Conservation (phyloP, 1,140 invertebrate species). For the Drosophila kikkawai region DNA sequence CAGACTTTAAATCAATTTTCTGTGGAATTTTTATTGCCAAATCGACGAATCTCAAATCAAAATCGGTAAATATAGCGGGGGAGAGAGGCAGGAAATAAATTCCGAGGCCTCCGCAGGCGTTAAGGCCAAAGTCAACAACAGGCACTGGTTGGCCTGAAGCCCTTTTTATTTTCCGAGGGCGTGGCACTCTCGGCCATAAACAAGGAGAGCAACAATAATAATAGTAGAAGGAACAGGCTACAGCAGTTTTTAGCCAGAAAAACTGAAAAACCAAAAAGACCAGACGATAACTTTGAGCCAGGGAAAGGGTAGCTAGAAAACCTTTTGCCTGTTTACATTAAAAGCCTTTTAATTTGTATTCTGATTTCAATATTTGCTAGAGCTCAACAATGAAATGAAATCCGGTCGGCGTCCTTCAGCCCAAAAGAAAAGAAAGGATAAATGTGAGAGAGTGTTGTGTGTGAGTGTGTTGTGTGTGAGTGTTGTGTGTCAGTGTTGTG, state of each 20-base stretch:
- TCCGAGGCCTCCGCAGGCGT: slow-evolving; percentile 11
- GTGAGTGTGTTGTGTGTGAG: slow-evolving; percentile 5
- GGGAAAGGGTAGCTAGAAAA: slow-evolving; percentile 34
- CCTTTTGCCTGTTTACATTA: slow-evolving; percentile 78
- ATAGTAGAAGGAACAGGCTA: background rate
- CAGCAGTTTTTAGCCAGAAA: slow-evolving; percentile 9
- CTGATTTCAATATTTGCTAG: slow-evolving; percentile 80
- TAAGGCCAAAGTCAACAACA: slow-evolving; percentile 47
- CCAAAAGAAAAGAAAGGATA: slow-evolving; percentile 39
- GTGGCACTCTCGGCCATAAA: slow-evolving; percentile 28
- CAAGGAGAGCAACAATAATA: slow-evolving; percentile 23
- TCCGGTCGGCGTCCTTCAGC: slow-evolving; percentile 28
- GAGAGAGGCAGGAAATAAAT: slow-evolving; percentile 26
- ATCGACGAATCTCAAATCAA: slow-evolving; percentile 49
- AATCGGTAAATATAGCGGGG: slow-evolving; percentile 33
- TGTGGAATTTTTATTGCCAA: slow-evolving; percentile 7
- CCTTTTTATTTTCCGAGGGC: slow-evolving; percentile 3
- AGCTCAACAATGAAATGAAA: slow-evolving; percentile 73
- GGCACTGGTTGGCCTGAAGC: slow-evolving; percentile 1
- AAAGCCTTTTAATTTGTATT: slow-evolving; percentile 83
- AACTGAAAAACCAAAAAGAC: slow-evolving; percentile 7
- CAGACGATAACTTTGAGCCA: slow-evolving; percentile 49
- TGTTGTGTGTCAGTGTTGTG: background rate
- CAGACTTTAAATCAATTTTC: slow-evolving; percentile 16
- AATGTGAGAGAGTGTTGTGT: slow-evolving; percentile 17